Conservation (phyloP, 2,888 invertebrate genomes). For the Aricia artaxerxes region DNA sequence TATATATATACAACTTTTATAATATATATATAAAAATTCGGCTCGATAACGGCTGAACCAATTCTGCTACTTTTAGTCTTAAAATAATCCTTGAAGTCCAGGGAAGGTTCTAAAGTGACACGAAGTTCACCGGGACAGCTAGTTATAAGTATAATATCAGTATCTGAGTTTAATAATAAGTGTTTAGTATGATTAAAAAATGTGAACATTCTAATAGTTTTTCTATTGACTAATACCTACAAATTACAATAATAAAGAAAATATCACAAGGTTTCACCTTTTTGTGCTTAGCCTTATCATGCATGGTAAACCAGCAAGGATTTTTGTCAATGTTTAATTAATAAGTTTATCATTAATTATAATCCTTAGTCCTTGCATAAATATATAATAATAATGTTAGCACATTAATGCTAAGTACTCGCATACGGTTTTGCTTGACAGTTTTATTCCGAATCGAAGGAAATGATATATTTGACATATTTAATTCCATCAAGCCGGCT, state of each 20-base stretch:
- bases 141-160: not conserved
- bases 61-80: no score
- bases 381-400: not conserved
- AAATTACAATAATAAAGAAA: not conserved
- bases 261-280: conserved; percentile 29
- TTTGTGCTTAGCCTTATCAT: conserved; percentile 24
- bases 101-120: no score
- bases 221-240: not conserved
- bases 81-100: no score
- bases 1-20: no score
- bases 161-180: not conserved
- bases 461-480: no score
- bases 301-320: not conserved
- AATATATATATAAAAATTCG: no score
- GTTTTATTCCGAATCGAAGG: no score
- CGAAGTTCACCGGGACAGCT: no score
- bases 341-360: not conserved
- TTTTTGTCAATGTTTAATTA: not conserved
- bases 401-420: no score
- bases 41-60: no score
- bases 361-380: not conserved
- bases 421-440: no score
- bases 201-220: not conserved
- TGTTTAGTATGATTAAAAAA: conserved; percentile 6
- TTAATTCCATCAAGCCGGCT: no score